Conservation (phyloP, 2,797 vertebrate genomes). For the Danio aesculapii region DNA sequence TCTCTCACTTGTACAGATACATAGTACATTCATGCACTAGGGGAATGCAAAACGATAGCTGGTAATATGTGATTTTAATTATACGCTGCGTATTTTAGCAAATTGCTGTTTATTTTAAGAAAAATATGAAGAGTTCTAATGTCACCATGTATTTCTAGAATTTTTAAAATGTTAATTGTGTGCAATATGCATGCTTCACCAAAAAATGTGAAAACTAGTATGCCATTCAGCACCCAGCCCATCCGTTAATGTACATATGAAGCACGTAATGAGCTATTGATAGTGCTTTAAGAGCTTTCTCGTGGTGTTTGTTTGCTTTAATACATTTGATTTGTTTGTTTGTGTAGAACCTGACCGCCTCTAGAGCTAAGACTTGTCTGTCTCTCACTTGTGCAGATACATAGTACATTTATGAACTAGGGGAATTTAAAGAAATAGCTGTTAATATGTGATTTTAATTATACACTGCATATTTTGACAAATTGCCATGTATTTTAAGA, state of each 20-base stretch:
- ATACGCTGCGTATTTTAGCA: background rate
- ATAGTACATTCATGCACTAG: background rate
- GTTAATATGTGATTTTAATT: constrained; percentile 9
- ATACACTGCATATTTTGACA: background rate
- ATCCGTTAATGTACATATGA: too few relatives aligned
- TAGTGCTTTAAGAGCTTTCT: constrained; percentile 66
- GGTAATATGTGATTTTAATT: background rate
- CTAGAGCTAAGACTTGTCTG: constrained; percentile 66
- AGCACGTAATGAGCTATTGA: constrained; percentile 72
- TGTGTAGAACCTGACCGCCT: constrained; percentile 70
- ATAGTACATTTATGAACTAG: too few relatives aligned
- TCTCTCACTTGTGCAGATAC: constrained; percentile 18
- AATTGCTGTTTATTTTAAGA: too few relatives aligned
- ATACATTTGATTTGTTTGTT: constrained; percentile 75
- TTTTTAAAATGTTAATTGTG: too few relatives aligned
- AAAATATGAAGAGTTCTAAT: too few relatives aligned
- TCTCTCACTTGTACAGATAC: constrained; percentile 19
- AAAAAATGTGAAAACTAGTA: background rate
- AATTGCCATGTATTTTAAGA: too few relatives aligned
- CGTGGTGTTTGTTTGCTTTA: constrained; percentile 66
- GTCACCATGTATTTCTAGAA: too few relatives aligned
- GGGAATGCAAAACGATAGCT: constrained; percentile 1
- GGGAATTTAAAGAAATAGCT: background rate
- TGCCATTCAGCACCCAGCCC: too few relatives aligned
- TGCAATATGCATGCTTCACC: background rate